Evolutionary conservation across 2,797 vertebrate species (phyloP), one percentile per base, ranked within the genome.

Genomic region (Diceros bicornis): DNA sequence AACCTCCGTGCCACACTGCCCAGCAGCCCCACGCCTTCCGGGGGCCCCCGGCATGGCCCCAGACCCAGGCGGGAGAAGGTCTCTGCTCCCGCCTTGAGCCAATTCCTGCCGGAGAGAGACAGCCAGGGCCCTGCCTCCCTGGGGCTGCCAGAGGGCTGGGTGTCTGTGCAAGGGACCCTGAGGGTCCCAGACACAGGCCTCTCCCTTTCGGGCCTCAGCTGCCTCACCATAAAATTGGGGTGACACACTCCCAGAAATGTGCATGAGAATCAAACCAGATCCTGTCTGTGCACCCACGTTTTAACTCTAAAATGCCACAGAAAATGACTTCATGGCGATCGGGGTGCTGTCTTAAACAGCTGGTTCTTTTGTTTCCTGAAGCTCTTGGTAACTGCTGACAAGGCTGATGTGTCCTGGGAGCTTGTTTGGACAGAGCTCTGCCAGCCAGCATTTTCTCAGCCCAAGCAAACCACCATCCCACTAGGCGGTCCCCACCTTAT

Each of bases 301-400:
- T 6, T 16, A 14, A 8, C 12, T 62, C 59, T 50, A 7, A 64
- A 52, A 52, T 4, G 4, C n/a, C 75, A 62, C 8, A 2, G 61
- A 37, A 21, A 3, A 1, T 1, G 2, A 10, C 25, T 6, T 6
- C 12, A 4, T 0, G 0, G 20, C 0, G 7, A 7, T 0, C 0
- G 0, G 9, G 17, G 2, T 0, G 29, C 44, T 4, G 0, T 32
- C 62, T 47, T 2, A 6, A 9, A 13, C 44, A 10, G 62, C 27
- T 0, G 8, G 12, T 1, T 13, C 25, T 23, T 23, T 7, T 10
- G 68, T 23, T 32, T 29, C 52, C 68, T 3, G 13, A 6, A 32
- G 59, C 44, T 61, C 52, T 0, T 1, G 2, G 7, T 7, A 2
- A 9, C 50, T 25, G 6, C 62, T 17, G 2, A 41, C 72, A 2